These are phyloP conservation scores for Heteromyza rotundicornis DNA, from an alignment of 2,888 invertebrate genomes.

Conservation along the genomic window DNA sequence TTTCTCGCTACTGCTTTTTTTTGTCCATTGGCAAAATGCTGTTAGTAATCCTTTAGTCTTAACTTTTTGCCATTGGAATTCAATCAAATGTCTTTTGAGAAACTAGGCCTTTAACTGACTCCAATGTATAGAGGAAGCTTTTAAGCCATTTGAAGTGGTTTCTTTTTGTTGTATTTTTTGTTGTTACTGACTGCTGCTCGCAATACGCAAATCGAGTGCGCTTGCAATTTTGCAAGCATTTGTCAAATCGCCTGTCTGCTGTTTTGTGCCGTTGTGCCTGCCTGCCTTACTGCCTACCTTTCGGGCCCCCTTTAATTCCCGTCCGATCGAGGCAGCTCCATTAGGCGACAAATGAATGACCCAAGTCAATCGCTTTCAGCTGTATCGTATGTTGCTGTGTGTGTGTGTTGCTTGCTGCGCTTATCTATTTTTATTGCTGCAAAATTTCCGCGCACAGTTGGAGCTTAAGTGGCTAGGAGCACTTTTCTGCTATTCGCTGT, in stretches of 20 bases:
- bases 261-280: too few species aligned
- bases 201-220: conserved; percentile 24
- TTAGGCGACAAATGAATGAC: conserved; percentile 23
- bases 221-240: conserved; percentile 5
- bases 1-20: conserved; percentile 19
- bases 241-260: conserved; percentile 16
- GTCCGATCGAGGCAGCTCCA: background rate
- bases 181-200: background rate
- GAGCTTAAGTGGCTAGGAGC: background rate
- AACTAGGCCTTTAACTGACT: conserved; percentile 7
- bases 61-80: background rate
- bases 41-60: background rate
- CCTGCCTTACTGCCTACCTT: background rate
- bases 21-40: background rate
- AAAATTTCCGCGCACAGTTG: conserved; percentile 9
- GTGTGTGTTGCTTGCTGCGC: background rate
- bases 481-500: background rate
- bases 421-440: conserved; percentile 7
- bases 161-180: background rate
- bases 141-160: too few species aligned
- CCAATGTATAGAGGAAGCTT: too few species aligned
- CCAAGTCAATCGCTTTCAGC: conserved; percentile 22
- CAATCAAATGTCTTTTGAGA: background rate
- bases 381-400: conserved; percentile 9
- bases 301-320: background rate